A percentile compares a stretch with the other conserved stretches of the same genome.
These are phyloP conservation scores for Trissoscelio sp. DNA, from an alignment of 2,888 invertebrate species.

Conservation along the genomic window DNA sequence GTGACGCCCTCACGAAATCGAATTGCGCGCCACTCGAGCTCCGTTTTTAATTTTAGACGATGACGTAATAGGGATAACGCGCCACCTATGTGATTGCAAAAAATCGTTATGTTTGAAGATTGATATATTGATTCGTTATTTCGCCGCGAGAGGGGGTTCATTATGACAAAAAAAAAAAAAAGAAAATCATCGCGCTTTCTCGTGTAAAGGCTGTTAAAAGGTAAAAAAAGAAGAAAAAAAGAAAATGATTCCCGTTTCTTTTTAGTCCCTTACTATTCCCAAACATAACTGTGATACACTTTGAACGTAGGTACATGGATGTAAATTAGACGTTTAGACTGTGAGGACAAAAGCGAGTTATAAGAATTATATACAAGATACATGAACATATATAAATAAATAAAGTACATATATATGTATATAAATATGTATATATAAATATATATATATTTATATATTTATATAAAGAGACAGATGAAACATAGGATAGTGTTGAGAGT, in stretches of 20 bases:
- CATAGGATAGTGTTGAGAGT: slow-evolving; percentile 78
- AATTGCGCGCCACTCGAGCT: slow-evolving; percentile 11
- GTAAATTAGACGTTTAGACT: slow-evolving; percentile 80
- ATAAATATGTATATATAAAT: too few species aligned
- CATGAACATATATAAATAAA: slow-evolving; percentile 42
- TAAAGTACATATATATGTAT: too few species aligned
- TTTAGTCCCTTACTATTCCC: slow-evolving; percentile 77
- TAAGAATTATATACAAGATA: slow-evolving; percentile 55
- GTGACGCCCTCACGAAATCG: background rate
- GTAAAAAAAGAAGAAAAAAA: slow-evolving; percentile 1
- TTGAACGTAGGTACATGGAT: slow-evolving; percentile 76
- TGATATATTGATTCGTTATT: too few species aligned
- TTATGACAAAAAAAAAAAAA: too few species aligned
- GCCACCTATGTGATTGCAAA: too few species aligned
- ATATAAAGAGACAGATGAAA: slow-evolving; percentile 72
- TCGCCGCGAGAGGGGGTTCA: too few species aligned
- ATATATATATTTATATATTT: too few species aligned
- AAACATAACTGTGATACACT: slow-evolving; percentile 83
- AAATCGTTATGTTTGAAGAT: too few species aligned
- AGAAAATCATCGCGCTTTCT: too few species aligned
- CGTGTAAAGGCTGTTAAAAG: too few species aligned
- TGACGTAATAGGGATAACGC: too few species aligned
- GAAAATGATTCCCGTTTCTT: slow-evolving; percentile 67
- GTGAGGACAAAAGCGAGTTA: slow-evolving; percentile 70
- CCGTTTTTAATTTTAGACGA: slow-evolving; percentile 16